Conservation (phyloP, 2,113 vertebrate genomes). For the Daboia siamensis region DNA sequence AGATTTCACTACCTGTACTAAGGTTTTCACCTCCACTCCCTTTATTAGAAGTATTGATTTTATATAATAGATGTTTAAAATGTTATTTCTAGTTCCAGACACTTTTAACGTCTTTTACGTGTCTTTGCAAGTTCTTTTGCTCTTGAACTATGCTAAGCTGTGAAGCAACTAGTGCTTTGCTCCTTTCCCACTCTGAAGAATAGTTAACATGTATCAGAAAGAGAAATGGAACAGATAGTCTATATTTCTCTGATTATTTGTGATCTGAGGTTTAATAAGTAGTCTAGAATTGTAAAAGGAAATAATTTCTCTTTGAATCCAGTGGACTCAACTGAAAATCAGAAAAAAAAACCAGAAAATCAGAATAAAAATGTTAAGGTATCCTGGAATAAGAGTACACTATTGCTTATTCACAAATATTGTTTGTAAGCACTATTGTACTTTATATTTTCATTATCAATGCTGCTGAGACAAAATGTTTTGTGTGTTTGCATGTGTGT, state of each 20-base stretch:
- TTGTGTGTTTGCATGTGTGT: too few relatives aligned
- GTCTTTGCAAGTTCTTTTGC: not conserved
- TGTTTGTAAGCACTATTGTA: too few relatives aligned
- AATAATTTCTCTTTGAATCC: too few relatives aligned
- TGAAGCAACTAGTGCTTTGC: not conserved
- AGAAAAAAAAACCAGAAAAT: too few relatives aligned
- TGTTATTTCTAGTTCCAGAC: slow-evolving; percentile 14
- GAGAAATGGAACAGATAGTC: not conserved
- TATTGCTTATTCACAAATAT: too few relatives aligned
- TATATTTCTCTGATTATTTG: not conserved
- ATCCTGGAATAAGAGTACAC: too few relatives aligned
- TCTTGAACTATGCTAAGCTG: not conserved
- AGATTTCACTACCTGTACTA: slow-evolving; percentile 37
- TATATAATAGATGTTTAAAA: slow-evolving; percentile 51
- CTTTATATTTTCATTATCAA: too few relatives aligned
- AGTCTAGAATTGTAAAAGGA: too few relatives aligned
- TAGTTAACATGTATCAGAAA: not conserved
- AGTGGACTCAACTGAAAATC: too few relatives aligned
- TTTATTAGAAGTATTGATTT: slow-evolving; percentile 42
- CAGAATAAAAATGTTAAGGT: too few relatives aligned
- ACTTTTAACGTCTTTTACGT: not conserved
- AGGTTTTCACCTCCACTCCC: slow-evolving; percentile 37
- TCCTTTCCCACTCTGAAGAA: not conserved
- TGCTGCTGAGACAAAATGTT: too few relatives aligned
- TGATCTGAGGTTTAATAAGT: not conserved